Conservation (phyloP, 30 jellyfish, hydroid and myxozoan species). For the Pelagia noctiluca region DNA sequence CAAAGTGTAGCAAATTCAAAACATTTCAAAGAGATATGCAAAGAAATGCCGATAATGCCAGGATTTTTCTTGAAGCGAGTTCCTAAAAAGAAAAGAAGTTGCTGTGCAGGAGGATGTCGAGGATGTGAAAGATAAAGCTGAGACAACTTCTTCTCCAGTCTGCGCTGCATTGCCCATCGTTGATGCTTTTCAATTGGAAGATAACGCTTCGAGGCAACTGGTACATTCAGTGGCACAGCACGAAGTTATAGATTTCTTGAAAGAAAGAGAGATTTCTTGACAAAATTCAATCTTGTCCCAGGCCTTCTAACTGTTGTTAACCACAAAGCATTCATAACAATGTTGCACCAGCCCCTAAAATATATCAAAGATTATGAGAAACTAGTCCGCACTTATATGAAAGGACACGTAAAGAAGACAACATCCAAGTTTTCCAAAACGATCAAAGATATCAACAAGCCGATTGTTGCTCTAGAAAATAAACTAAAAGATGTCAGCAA, state of each 20-base stretch:
- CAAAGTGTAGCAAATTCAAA: too few species aligned
- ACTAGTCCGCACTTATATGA: neutral
- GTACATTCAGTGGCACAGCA: neutral
- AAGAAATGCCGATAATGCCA: too few species aligned
- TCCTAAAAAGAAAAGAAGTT: neutral
- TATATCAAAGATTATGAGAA: neutral
- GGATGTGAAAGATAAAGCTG: neutral
- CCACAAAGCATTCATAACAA: neutral
- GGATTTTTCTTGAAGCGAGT: constrained; percentile 3
- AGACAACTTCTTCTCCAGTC: neutral
- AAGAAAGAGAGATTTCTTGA: constrained; percentile 8
- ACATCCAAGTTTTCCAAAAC: neutral
- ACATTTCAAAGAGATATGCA: too few species aligned
- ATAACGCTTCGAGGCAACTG: neutral
- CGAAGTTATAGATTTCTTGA: neutral
- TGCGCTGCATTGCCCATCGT: neutral
- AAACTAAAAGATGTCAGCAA: neutral
- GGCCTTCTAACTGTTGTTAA: neutral
- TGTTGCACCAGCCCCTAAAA: constrained; percentile 10
- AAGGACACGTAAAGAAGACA: neutral
- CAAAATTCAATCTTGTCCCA: too few species aligned
- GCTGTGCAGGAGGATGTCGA: neutral
- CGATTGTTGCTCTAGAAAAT: neutral
- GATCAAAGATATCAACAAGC: neutral
- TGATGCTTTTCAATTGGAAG: neutral